A percentile compares a stretch with the other conserved stretches of the same genome.
phyloP scores from a whole-genome alignment of 2,888 invertebrate species.

The Suillia variegata region DNA sequence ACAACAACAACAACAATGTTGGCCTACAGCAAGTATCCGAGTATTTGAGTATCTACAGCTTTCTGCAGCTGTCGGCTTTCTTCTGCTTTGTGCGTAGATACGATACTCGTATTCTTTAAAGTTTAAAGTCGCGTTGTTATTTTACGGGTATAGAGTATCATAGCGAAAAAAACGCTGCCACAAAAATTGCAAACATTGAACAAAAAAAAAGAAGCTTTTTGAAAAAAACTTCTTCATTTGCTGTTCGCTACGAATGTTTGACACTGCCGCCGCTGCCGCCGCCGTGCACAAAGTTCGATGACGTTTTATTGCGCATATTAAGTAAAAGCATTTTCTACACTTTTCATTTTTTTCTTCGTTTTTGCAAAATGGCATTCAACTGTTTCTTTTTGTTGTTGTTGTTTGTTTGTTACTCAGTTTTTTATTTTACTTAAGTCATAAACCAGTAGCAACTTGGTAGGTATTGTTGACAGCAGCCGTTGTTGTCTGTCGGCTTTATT shows the following conservation, averaged over 20 bases:
- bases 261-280: not conserved
- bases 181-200: not conserved
- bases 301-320: slow-evolving; percentile 14
- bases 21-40: not conserved
- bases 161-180: not conserved
- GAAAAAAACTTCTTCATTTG: not conserved
- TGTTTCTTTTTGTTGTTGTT: not conserved
- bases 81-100: not conserved
- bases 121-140: too few species aligned
- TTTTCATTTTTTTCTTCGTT: not conserved
- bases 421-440: too few species aligned
- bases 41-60: not conserved
- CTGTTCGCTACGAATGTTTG: not conserved
- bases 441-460: not conserved
- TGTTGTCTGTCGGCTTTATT: too few species aligned
- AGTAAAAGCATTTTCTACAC: slow-evolving; percentile 12
- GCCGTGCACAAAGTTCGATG: slow-evolving; percentile 15
- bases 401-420: too few species aligned
- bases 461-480: not conserved
- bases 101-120: too few species aligned
- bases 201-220: too few species aligned
- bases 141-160: too few species aligned
- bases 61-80: not conserved
- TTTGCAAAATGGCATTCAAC: not conserved
- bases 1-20: not conserved